These are phyloP conservation scores for Canis aureus DNA, from an alignment of 2,113 vertebrate genomes.

Conservation along the genomic window DNA sequence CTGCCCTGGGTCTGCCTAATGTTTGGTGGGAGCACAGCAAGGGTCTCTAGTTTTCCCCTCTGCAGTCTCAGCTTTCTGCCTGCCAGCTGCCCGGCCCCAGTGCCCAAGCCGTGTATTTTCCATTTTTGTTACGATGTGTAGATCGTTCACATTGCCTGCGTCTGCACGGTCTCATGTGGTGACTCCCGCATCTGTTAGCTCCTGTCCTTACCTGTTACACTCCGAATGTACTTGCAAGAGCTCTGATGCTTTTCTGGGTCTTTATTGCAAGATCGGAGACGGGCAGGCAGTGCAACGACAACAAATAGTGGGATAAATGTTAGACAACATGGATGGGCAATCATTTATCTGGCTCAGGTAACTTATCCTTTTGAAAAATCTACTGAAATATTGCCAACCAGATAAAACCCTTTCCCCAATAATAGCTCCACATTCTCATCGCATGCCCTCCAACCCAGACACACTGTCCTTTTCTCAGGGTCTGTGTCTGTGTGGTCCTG, in stretches of 20 bases:
- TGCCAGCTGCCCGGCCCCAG: not conserved
- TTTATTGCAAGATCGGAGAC: not conserved
- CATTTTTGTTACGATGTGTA: not conserved
- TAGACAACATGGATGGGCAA: not conserved
- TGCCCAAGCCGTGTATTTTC: not conserved
- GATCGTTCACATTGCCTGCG: not conserved
- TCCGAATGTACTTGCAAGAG: not conserved
- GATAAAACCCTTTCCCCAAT: not conserved
- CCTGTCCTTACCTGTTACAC: not conserved
- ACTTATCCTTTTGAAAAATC: not conserved
- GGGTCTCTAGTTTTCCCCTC: not conserved
- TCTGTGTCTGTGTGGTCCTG: not conserved
- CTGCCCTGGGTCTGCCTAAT: not conserved
- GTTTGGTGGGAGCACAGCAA: not conserved
- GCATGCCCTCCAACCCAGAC: not conserved
- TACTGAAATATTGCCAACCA: not conserved
- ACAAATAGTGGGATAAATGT: not conserved
- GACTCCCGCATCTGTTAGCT: not conserved
- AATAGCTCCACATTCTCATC: not conserved
- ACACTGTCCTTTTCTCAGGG: not conserved
- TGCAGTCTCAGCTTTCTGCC: not conserved
- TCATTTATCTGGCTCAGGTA: not conserved
- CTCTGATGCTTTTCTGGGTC: not conserved
- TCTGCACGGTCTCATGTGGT: not conserved
- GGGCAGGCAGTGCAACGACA: not conserved